phyloP scores from a whole-genome alignment of 2,797 vertebrate genomes.

The Periophthalmus magnuspinnatus region DNA sequence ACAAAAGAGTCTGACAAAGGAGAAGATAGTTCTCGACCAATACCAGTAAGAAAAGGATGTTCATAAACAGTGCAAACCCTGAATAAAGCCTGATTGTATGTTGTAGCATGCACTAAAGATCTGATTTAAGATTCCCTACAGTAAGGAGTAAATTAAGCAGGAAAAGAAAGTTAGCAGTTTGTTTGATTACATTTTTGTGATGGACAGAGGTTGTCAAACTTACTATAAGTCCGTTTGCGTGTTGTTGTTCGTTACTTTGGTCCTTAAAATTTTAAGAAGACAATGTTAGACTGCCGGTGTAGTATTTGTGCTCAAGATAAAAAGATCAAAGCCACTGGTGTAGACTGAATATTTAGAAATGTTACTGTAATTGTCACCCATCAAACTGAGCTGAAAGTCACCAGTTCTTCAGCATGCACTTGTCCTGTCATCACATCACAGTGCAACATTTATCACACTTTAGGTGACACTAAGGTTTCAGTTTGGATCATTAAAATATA shows the following conservation, averaged over 20 bases:
- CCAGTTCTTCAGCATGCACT: constrained; percentile 32
- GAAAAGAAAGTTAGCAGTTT: constrained; percentile 68
- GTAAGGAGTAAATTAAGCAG: constrained; percentile 53
- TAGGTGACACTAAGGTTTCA: not conserved
- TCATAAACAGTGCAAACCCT: constrained; percentile 53
- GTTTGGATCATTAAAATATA: not conserved
- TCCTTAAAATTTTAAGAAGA: constrained; percentile 95
- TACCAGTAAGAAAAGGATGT: constrained; percentile 34
- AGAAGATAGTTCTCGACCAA: constrained; percentile 51
- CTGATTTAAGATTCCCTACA: constrained; percentile 54
- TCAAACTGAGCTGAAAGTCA: constrained; percentile 26
- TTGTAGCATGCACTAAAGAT: constrained; percentile 82
- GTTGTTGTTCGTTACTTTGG: constrained; percentile 99
- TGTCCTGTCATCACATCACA: constrained; percentile 67
- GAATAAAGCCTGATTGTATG: constrained; percentile 64
- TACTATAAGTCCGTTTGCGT: constrained; percentile 99
- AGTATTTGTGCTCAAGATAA: constrained; percentile 42
- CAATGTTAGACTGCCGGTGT: constrained; percentile 84
- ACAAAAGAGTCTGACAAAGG: constrained; percentile 27
- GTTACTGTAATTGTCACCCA: constrained; percentile 16
- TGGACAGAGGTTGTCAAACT: constrained; percentile 83
- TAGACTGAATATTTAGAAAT: constrained; percentile 22
- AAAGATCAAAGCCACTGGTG: constrained; percentile 38
- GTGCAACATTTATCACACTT: not conserved
- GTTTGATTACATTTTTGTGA: constrained; percentile 57